A percentile compares a stretch with the other conserved stretches of the same genome.
phyloP scores from a whole-genome alignment of 2,888 invertebrate species.

The Panzeria rudis region DNA sequence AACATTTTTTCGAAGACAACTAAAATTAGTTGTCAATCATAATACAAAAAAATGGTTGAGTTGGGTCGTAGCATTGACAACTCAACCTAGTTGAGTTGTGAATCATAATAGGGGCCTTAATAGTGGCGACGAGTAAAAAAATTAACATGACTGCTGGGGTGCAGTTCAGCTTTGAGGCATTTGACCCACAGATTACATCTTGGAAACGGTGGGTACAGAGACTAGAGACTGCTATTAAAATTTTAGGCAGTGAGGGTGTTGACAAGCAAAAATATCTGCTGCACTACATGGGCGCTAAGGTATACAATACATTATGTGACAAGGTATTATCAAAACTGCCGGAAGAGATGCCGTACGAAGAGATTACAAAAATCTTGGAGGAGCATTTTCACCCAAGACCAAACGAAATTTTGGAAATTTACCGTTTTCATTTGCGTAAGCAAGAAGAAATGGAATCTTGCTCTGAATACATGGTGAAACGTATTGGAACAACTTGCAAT shows the following conservation, averaged over 20 bases:
- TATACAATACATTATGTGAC: slow-evolving; percentile 39
- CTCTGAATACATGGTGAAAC: slow-evolving; percentile 45
- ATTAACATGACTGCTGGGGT: not conserved
- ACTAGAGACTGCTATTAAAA: slow-evolving; percentile 47
- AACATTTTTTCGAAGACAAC: no score
- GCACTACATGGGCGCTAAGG: slow-evolving; percentile 48
- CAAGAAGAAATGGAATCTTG: slow-evolving; percentile 52
- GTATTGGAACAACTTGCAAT: slow-evolving; percentile 20
- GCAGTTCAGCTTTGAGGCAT: not conserved
- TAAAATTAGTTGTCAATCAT: no score
- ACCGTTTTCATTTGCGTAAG: slow-evolving; percentile 61
- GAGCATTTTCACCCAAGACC: slow-evolving; percentile 56
- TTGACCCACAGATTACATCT: slow-evolving; percentile 32
- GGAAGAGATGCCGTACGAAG: not conserved
- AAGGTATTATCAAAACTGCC: slow-evolving; percentile 51
- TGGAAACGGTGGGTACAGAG: slow-evolving; percentile 31
- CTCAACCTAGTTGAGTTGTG: no score
- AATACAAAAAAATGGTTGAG: no score
- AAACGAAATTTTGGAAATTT: slow-evolving; percentile 42
- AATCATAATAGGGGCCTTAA: no score
- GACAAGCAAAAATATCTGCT: slow-evolving; percentile 47
- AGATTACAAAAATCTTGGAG: not conserved
- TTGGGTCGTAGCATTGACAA: no score
- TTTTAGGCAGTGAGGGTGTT: slow-evolving; percentile 26
- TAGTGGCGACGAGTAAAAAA: slow-evolving; percentile 6